Evolutionary conservation across 1,140 invertebrate genomes (phyloP), one percentile per base, ranked within the genome.

Genomic region (Cherax destructor): DNA sequence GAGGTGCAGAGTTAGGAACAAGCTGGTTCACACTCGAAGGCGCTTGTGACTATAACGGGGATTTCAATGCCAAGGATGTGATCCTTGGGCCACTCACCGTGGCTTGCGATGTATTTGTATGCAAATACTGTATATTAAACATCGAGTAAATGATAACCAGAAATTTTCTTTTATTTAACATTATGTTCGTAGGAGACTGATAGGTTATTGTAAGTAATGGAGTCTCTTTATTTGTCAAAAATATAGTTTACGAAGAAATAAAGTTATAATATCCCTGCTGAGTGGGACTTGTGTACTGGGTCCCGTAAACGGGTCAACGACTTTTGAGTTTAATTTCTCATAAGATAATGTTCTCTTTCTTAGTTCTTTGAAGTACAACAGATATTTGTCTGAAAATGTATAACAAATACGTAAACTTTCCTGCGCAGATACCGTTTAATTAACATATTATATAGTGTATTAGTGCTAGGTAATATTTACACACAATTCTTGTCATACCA

Each of bases 11-110:
- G 59, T 30, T 69, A 59, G 59, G 21, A 18, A 18, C 50, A 11
- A 49, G 30, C 41, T 69, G 49, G 49, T 52, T 52, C 49, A 80
- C n/a, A 52, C 21, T 9, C n/a, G 16, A 7, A 7, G 5, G 4
- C 11, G 1, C 47, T n/a, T 21, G 4, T 79, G 16, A 30, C n/a
- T 13, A 52, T 76, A 76, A 76, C 69, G 84, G 84, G 84, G 72
- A 86, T 86, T 86, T 74, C 84, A 86, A 86, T 86, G 84, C 84
- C 84, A 76, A 76, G 84, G 84, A 41, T 11, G 10, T 59, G 69
- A 86, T 52, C 84, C 65, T 77, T 30, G 3, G 10, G 69, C 83
- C 83, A 85, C 83, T 85, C 65, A 85, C 65, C n/a, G 47, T 74
- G 69, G 65, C 6, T 72, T 10, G 4, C 47, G 65, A 65, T 16